phyloP scores from a whole-genome alignment of 2,797 vertebrate genomes.

The Notolepis coatsorum region DNA sequence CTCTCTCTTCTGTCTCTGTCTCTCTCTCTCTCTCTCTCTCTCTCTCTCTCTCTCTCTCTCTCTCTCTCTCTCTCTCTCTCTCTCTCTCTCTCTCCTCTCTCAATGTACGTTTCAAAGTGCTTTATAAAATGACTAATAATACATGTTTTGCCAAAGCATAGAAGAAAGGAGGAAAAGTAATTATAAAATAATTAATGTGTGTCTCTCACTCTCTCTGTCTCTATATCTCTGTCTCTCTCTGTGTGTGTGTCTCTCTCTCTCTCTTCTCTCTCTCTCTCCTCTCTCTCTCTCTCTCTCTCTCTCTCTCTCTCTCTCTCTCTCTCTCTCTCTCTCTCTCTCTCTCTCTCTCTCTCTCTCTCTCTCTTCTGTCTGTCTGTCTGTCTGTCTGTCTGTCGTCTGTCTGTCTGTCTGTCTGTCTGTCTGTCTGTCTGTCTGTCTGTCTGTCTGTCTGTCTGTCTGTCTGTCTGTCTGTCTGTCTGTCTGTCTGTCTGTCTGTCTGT shows the following conservation, averaged over 20 bases:
- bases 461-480: background rate
- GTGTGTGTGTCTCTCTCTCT: background rate
- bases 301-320: background rate
- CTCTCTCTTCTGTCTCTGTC: background rate
- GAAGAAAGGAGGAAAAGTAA: too few species aligned
- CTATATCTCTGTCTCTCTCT: background rate
- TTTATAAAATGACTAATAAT: too few species aligned
- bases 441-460: conserved; percentile 6
- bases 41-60: background rate
- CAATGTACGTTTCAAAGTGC: too few species aligned
- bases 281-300: background rate
- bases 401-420: too few species aligned
- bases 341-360: background rate
- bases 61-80: background rate
- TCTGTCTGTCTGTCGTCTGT: too few species aligned
- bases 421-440: too few species aligned
- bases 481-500: background rate
- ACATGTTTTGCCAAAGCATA: too few species aligned
- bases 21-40: conserved; percentile 17
- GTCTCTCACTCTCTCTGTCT: background rate
- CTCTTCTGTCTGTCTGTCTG: background rate
- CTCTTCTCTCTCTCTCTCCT: background rate
- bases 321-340: conserved; percentile 4
- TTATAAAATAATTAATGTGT: too few species aligned
- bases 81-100: conserved; percentile 2